phyloP scores from a whole-genome alignment of 2,797 vertebrate species.

The Sebastolobus altivelis region DNA sequence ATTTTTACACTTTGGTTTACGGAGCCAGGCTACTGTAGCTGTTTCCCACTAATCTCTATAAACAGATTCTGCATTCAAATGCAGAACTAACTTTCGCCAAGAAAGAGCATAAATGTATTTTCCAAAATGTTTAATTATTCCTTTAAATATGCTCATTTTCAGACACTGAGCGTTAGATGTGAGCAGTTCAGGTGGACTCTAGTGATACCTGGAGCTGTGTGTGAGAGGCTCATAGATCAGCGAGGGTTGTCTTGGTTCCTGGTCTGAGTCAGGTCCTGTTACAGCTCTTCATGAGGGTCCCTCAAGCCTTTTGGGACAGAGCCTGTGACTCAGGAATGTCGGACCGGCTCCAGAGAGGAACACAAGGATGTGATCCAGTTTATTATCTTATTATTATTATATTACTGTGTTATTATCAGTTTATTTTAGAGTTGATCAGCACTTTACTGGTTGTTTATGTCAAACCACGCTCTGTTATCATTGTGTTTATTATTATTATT shows the following conservation, averaged over 20 bases:
- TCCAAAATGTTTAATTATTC: neutral
- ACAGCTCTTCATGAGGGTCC: slow-evolving; percentile 1
- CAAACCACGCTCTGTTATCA: neutral
- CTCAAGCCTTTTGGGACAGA: slow-evolving; percentile 17
- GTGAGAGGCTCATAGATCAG: slow-evolving; percentile 16
- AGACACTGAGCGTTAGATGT: neutral
- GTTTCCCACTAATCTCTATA: no score
- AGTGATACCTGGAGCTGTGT: neutral
- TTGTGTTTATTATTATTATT: neutral
- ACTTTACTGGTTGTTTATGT: neutral
- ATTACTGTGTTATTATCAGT: no score
- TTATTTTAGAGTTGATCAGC: no score
- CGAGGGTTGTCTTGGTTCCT: slow-evolving; percentile 9
- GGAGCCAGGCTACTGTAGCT: no score
- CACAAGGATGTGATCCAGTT: neutral
- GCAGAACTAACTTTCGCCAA: neutral
- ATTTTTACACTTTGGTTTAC: no score
- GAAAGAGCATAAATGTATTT: neutral
- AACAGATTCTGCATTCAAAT: no score
- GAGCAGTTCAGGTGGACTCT: neutral
- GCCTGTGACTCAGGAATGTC: slow-evolving; percentile 46
- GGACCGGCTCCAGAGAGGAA: slow-evolving; percentile 1
- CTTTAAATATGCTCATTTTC: neutral
- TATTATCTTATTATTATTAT: no score
- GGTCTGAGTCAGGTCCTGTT: slow-evolving; percentile 17